Percentiles rank a stretch among this genome's conserved stretches.
phyloP scores from a whole-genome alignment of 2,888 invertebrate species.

The Schrankia costaestrigalis region DNA sequence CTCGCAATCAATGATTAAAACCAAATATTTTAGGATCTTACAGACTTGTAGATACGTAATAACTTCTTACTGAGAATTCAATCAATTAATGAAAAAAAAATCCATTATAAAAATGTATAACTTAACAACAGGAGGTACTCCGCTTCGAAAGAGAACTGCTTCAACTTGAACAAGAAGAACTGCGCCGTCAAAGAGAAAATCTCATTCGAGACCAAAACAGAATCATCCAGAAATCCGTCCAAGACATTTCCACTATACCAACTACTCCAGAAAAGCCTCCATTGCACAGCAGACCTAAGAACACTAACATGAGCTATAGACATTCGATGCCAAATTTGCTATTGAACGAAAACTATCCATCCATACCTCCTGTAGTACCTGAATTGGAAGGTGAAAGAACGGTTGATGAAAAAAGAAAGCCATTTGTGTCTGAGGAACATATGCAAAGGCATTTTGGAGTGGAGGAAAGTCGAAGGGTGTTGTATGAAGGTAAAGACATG shows the following conservation, averaged over 20 bases:
- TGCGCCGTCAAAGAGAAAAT: slow-evolving; percentile 87
- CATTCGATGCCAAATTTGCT: slow-evolving; percentile 77
- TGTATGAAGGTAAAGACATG: slow-evolving; percentile 55
- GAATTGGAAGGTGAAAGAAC: slow-evolving; percentile 38
- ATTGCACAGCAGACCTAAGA: slow-evolving; percentile 41
- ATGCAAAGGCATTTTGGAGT: slow-evolving; percentile 72
- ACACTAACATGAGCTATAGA: slow-evolving; percentile 52
- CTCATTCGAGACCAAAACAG: slow-evolving; percentile 84
- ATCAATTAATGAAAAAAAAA: too few relatives aligned
- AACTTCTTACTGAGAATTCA: too few relatives aligned
- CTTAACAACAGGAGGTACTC: slow-evolving; percentile 81
- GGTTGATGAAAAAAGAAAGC: slow-evolving; percentile 64
- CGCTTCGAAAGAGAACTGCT: slow-evolving; percentile 89
- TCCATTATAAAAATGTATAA: too few relatives aligned
- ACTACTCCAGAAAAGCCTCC: slow-evolving; percentile 60
- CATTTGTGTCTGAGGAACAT: slow-evolving; percentile 72
- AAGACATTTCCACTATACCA: slow-evolving; percentile 77
- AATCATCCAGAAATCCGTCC: slow-evolving; percentile 82
- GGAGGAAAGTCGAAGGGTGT: slow-evolving; percentile 65
- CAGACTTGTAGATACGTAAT: slow-evolving; percentile 2
- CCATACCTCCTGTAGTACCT: slow-evolving; percentile 42
- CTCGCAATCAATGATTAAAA: too few relatives aligned
- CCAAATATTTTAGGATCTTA: slow-evolving; percentile 18
- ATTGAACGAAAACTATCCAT: slow-evolving; percentile 53
- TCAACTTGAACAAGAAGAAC: slow-evolving; percentile 88